A percentile compares a stretch with the other conserved stretches of the same genome.
These are phyloP conservation scores for Bombus huntii DNA, from an alignment of 1,140 invertebrate genomes.

Conservation along the genomic window DNA sequence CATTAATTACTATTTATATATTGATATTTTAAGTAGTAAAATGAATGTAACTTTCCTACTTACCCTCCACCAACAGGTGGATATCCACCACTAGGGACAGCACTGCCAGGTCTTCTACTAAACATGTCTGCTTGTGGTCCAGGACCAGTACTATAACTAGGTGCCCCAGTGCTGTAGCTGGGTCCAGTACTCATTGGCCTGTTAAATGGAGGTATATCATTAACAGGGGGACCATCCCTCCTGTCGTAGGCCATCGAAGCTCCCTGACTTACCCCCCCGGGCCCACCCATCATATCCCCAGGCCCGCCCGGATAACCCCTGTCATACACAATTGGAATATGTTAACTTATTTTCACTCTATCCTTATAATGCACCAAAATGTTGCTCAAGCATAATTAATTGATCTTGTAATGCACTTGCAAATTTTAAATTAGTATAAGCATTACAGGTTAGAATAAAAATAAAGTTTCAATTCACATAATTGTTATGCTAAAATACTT, in stretches of 20 bases:
- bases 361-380: slow-evolving; percentile 34
- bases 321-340: slow-evolving; percentile 58
- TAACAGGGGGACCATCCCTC: slow-evolving; percentile 58
- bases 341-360: slow-evolving; percentile 67
- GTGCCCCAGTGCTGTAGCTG: slow-evolving; percentile 79
- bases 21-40: not conserved
- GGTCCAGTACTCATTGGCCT: slow-evolving; percentile 80
- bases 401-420: not conserved
- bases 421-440: slow-evolving; percentile 25
- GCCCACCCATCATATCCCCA: slow-evolving; percentile 62
- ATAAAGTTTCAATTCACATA: slow-evolving; percentile 43
- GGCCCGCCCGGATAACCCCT: slow-evolving; percentile 63
- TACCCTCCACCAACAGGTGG: slow-evolving; percentile 79
- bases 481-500: slow-evolving; percentile 2
- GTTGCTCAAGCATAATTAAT: slow-evolving; percentile 25
- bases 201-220: slow-evolving; percentile 68
- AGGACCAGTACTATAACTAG: slow-evolving; percentile 80
- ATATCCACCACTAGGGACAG: slow-evolving; percentile 79
- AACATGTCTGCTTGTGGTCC: slow-evolving; percentile 81
- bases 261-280: slow-evolving; percentile 62
- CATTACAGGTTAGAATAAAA: slow-evolving; percentile 63
- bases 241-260: slow-evolving; percentile 57
- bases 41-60: slow-evolving; percentile 49
- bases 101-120: slow-evolving; percentile 80
- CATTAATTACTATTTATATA: no score